Conservation (phyloP, 2,113 vertebrate species). For the Emydocephalus ijimae region DNA sequence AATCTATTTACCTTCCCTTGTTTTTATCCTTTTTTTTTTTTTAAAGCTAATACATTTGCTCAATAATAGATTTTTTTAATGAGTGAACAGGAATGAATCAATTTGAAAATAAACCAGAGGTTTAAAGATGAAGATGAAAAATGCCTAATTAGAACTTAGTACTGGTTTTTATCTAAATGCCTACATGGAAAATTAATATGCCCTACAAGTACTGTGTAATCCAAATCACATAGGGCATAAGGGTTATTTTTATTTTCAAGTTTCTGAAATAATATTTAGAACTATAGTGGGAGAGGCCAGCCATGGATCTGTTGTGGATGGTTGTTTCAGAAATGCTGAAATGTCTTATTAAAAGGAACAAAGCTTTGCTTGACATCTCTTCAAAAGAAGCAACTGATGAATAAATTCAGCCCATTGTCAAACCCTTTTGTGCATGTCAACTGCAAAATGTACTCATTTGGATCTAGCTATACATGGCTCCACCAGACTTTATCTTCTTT, state of each 20-base stretch:
- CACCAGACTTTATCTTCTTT: not conserved
- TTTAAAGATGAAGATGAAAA: not conserved
- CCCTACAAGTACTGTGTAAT: not conserved
- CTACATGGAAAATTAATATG: not conserved
- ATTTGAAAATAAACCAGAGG: not conserved
- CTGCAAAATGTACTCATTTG: conserved; percentile 1
- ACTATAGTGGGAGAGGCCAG: not conserved
- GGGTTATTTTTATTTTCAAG: not conserved
- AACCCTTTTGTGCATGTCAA: not conserved
- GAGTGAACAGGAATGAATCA: not conserved
- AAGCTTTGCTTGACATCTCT: not conserved
- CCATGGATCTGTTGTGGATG: not conserved
- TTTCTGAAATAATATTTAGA: not conserved
- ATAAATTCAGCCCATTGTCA: not conserved
- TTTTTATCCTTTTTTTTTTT: not conserved
- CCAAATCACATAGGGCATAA: too few relatives aligned
- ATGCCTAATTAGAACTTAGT: not conserved
- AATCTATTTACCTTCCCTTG: not conserved
- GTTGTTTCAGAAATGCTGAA: not conserved
- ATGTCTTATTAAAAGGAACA: not conserved
- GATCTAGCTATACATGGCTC: not conserved
- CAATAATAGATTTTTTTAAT: not conserved
- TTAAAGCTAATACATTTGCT: not conserved
- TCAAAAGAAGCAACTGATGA: not conserved
- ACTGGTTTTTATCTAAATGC: not conserved